phyloP scores from a whole-genome alignment of 2,113 vertebrate genomes.

The Indri indri region DNA sequence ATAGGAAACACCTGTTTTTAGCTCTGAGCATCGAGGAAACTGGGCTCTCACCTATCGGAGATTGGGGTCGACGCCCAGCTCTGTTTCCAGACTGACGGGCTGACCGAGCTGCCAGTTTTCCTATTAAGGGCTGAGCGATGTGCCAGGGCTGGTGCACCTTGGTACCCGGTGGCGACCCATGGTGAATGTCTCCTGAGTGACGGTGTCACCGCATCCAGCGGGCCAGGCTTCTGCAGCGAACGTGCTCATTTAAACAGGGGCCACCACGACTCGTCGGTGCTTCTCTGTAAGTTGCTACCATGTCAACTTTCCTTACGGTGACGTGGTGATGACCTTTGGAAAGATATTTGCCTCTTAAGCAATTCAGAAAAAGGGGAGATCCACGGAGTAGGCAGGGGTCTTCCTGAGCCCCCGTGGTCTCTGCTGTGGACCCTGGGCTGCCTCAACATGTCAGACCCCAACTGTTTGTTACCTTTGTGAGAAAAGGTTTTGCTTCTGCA shows the following conservation, averaged over 20 bases:
- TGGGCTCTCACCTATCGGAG: not conserved
- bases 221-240: not conserved
- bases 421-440: constrained; percentile 77
- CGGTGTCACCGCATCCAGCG: accelerated
- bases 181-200: not conserved
- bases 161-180: too few relatives aligned
- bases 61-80: not conserved
- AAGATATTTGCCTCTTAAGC: not conserved
- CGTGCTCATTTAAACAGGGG: not conserved
- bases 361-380: not conserved
- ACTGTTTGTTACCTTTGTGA: constrained; percentile 72
- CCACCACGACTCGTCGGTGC: too few relatives aligned
- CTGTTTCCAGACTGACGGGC: not conserved
- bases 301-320: not conserved
- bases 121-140: not conserved
- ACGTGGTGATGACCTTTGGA: not conserved
- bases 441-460: constrained; percentile 80
- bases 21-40: not conserved
- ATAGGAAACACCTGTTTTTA: not conserved
- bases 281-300: not conserved
- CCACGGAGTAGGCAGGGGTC: not conserved
- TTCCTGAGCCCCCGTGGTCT: constrained; percentile 61
- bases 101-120: not conserved
- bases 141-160: not conserved
- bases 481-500: constrained; percentile 71